These are phyloP conservation scores for Neelides folsomi DNA, from an alignment of 2,888 invertebrate species.

Conservation along the genomic window DNA sequence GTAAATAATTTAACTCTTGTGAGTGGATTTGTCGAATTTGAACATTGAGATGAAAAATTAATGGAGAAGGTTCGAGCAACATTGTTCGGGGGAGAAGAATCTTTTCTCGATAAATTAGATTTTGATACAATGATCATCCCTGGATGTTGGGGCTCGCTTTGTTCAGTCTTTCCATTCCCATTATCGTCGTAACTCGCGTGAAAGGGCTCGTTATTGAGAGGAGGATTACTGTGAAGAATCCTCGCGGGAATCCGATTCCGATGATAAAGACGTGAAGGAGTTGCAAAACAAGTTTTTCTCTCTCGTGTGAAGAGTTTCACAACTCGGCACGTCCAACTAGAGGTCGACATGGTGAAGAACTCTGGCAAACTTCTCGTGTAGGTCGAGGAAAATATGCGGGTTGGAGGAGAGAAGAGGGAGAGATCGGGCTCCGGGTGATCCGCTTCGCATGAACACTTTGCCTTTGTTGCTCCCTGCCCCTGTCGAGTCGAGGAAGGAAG, in stretches of 20 bases:
- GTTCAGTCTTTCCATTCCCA: too few relatives aligned
- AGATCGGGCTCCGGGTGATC: slow-evolving; percentile 29
- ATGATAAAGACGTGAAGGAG: too few relatives aligned
- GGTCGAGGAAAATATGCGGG: slow-evolving; percentile 33
- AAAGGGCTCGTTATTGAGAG: too few relatives aligned
- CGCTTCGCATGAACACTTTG: slow-evolving; percentile 28
- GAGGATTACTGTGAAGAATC: too few relatives aligned
- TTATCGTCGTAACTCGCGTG: too few relatives aligned
- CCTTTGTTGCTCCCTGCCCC: slow-evolving; percentile 12
- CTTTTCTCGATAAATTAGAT: too few relatives aligned
- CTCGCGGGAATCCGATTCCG: too few relatives aligned
- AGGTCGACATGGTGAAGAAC: slow-evolving; percentile 34
- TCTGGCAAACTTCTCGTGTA: slow-evolving; percentile 33
- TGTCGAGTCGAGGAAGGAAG: slow-evolving; percentile 19
- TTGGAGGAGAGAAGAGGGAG: slow-evolving; percentile 31
- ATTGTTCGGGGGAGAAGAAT: too few relatives aligned
- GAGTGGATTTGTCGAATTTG: neutral
- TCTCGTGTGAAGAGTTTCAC: neutral
- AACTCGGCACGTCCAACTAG: slow-evolving; percentile 16
- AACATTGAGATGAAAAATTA: too few relatives aligned
- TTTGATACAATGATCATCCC: too few relatives aligned
- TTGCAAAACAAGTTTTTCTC: neutral
- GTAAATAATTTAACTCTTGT: neutral
- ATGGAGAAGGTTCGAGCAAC: too few relatives aligned
- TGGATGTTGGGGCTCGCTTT: too few relatives aligned